phyloP scores from a whole-genome alignment of 2,797 vertebrate genomes.

The Propithecus perrieri region DNA sequence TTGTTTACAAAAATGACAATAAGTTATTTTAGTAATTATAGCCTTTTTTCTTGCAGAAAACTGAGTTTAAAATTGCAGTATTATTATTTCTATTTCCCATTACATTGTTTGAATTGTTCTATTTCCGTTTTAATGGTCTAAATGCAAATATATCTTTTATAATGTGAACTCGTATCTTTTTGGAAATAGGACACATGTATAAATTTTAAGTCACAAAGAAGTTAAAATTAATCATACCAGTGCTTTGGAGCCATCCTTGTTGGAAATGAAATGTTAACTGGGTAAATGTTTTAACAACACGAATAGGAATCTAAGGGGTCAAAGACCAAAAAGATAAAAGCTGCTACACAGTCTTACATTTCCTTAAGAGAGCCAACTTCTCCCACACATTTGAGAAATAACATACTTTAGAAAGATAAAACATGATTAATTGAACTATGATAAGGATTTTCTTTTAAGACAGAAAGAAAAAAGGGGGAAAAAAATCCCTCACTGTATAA shows the following conservation, averaged over 20 bases:
- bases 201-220: not conserved
- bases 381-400: slow-evolving; percentile 53
- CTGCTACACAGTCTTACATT: not conserved
- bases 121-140: not conserved
- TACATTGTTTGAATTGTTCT: not conserved
- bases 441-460: slow-evolving; percentile 58
- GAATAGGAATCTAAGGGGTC: not conserved
- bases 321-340: not conserved
- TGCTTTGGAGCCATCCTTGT: not conserved
- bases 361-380: slow-evolving; percentile 28
- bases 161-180: not conserved
- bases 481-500: not conserved
- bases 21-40: slow-evolving; percentile 10
- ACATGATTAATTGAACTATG: slow-evolving; percentile 59
- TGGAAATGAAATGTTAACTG: not conserved
- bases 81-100: not conserved
- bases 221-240: not conserved
- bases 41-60: not conserved
- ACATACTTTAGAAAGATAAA: slow-evolving; percentile 54
- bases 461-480: not conserved
- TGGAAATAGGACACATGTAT: not conserved
- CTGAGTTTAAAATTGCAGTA: not conserved
- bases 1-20: not conserved
- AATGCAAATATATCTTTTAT: not conserved
- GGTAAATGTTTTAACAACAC: slow-evolving; percentile 7